Evolutionary conservation across 2,888 invertebrate genomes (phyloP), one percentile per base, ranked within the genome.

Genomic region (Tenthredo notha): DNA sequence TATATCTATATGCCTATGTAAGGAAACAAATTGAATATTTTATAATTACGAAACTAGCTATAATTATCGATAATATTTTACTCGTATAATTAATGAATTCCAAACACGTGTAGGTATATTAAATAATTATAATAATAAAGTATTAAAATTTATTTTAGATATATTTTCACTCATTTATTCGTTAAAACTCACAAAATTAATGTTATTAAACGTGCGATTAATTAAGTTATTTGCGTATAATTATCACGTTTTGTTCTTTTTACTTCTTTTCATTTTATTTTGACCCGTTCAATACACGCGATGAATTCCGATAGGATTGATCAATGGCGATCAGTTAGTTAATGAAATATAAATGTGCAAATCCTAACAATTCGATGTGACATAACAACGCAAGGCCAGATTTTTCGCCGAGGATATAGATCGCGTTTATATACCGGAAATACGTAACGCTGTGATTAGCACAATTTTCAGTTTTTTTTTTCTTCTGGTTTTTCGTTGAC

Each of bases 341-440:
- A 25, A 25, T 67, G 10, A 29, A 12, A 33, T 33, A 33, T 29
- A 67, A 33, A 33, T 67, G 29, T 29, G 29, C 12, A 10, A 29
- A 67, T 67, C 25, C 25, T 1, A 65, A 65, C 67, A 67, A 25
- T 29, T 25, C 37, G 33, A 70, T 70, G 37, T 70, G 37, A 70
- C 70, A 18, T 33, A 61, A 70, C n/a, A 9, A 9, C 29, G 33
- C 33, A 37, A 70, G 70, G 70, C n/a, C 25, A 1, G 37, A 37
- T 70, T 37, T n/a, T 29, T 33, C 70, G 7, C 37, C 70, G 37
- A 70, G 70, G 40, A 70, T 33, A 15, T 15, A n/a, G 33, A 29
- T 3, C 67, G 67, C 70, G 70, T 9, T 29, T 9, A n/a, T 7
- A 70, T 7, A 70, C 70, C 70, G 70, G 70, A 70, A 70, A 70